A percentile compares a stretch with the other conserved stretches of the same genome.
Conservation (phyloP, 2,113 vertebrate genomes). For the Gymnarchus niloticus region DNA sequence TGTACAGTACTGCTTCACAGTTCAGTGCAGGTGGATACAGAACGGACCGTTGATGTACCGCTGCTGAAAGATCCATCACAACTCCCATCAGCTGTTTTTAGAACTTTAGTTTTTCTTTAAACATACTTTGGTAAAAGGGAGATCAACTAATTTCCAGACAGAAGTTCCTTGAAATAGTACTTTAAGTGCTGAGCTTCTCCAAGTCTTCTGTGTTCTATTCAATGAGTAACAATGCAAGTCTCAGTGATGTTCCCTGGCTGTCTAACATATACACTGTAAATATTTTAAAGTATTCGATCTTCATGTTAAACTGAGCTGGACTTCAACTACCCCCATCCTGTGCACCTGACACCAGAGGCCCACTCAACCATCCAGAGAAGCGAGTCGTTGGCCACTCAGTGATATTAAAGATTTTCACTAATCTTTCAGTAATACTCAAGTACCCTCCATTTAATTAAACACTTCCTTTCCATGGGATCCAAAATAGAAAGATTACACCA, state of each 20-base stretch:
- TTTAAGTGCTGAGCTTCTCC: not conserved
- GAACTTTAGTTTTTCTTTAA: not conserved
- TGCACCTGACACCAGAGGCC: no score
- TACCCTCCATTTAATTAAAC: conserved; percentile 12
- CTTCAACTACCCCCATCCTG: not conserved
- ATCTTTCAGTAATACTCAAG: not conserved
- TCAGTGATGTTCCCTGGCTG: not conserved
- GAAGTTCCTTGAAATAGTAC: not conserved
- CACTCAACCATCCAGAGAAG: no score
- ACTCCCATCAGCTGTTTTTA: not conserved
- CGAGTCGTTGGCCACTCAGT: not conserved
- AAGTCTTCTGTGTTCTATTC: not conserved
- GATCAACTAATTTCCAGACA: not conserved
- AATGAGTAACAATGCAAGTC: not conserved
- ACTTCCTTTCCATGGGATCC: not conserved
- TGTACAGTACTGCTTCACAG: not conserved
- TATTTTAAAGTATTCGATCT: not conserved
- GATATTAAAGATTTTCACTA: not conserved
- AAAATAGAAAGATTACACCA: conserved; percentile 2
- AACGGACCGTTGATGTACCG: not conserved
- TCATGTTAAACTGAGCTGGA: not conserved
- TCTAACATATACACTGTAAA: not conserved
- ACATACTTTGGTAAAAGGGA: not conserved
- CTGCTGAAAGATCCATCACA: not conserved
- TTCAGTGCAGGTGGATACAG: not conserved